Conservation (phyloP, 2,113 vertebrate species). For the Pogona vitticeps region DNA sequence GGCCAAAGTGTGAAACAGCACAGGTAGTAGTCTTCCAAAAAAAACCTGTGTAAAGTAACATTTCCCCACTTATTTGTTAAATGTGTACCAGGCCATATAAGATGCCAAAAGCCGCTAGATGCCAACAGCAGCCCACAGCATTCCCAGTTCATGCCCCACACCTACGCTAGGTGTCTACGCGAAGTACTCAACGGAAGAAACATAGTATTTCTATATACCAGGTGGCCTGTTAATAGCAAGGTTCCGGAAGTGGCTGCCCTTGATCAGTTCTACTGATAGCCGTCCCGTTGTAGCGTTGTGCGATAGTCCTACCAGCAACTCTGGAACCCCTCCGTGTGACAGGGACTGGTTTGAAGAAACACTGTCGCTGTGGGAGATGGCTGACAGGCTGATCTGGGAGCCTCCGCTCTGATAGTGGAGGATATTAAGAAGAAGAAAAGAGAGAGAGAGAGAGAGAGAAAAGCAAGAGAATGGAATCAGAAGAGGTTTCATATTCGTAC, state of each 20-base stretch:
- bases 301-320: conserved; percentile 91
- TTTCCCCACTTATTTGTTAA: too few species aligned
- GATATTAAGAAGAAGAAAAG: not conserved
- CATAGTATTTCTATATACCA: conserved; percentile 76
- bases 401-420: conserved; percentile 79
- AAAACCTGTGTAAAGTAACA: too few species aligned
- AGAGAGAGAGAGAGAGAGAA: conserved; percentile 63
- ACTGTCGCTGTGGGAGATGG: conserved; percentile 88
- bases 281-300: conserved; percentile 95
- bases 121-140: not conserved
- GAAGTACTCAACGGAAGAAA: not conserved
- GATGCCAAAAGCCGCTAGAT: not conserved
- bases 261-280: conserved; percentile 95
- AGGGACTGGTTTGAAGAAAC: conserved; percentile 91
- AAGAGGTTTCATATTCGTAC: too few species aligned
- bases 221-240: conserved; percentile 90
- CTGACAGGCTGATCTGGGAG: conserved; percentile 87
- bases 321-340: conserved; percentile 91
- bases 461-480: not conserved
- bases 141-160: not conserved
- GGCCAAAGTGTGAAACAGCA: too few species aligned
- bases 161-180: too few species aligned
- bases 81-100: not conserved
- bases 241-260: conserved; percentile 97
- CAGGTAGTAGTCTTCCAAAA: too few species aligned